Percentiles rank a stretch among this genome's conserved stretches.
Evolutionary conservation across 2,113 vertebrate species (phyloP).

Genomic region (Lepisosteus oculatus): DNA sequence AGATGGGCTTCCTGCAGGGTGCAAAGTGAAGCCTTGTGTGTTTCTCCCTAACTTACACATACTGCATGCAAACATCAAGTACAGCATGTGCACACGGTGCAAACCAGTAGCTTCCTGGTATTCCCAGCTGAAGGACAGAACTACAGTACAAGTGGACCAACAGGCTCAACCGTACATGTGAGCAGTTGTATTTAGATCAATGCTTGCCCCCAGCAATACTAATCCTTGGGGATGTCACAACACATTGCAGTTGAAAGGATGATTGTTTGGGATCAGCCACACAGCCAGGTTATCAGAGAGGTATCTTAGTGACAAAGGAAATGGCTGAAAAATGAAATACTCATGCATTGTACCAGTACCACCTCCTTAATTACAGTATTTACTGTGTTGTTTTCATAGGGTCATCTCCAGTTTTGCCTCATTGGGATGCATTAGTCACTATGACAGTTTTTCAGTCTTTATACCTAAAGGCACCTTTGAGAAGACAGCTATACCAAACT

Average conservation of each 20-base stretch:
- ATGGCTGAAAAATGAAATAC: too few relatives aligned
- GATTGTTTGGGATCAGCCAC: not conserved
- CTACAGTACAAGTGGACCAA: constrained; percentile 26
- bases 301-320: not conserved
- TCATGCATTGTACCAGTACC: too few relatives aligned
- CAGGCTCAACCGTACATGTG: constrained; percentile 21
- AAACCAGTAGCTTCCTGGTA: constrained; percentile 32
- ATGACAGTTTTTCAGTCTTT: too few relatives aligned
- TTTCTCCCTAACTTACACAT: constrained; percentile 27
- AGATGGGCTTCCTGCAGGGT: constrained; percentile 28
- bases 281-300: not conserved
- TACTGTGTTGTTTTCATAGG: too few relatives aligned
- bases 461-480: too few relatives aligned
- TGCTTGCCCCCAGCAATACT: constrained; percentile 3
- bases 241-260: not conserved
- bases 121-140: constrained; percentile 35
- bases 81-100: constrained; percentile 17
- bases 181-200: not conserved
- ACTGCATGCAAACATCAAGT: constrained; percentile 28
- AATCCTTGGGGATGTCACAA: not conserved
- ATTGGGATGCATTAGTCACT: too few relatives aligned
- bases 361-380: too few relatives aligned
- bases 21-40: constrained; percentile 21
- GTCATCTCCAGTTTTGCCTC: too few relatives aligned
- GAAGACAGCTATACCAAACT: too few relatives aligned